These are phyloP conservation scores for Nephrocerus scutellatus DNA, from an alignment of 2,888 invertebrate genomes.

Conservation along the genomic window DNA sequence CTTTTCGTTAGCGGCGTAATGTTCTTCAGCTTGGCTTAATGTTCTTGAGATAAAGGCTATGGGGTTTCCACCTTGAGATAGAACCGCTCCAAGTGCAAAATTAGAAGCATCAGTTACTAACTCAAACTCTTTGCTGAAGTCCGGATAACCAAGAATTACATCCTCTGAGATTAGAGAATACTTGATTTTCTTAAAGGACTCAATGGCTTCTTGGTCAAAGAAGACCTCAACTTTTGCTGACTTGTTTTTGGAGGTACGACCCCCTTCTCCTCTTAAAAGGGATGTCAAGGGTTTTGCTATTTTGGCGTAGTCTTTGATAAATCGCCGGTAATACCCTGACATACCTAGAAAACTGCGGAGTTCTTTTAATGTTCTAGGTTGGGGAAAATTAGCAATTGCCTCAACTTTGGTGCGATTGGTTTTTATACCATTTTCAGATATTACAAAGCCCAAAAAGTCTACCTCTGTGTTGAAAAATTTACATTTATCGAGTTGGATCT, in stretches of 20 bases:
- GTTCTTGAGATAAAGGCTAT: conserved; percentile 16
- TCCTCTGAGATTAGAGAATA: conserved; percentile 12
- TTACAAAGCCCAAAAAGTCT: no score
- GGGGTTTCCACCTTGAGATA: conserved; percentile 26
- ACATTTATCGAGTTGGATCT: conserved; percentile 15
- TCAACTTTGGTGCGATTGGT: conserved; percentile 13
- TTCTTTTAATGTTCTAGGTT: conserved; percentile 7
- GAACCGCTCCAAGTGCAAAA: conserved; percentile 28
- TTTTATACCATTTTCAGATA: conserved; percentile 11
- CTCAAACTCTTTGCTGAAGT: conserved; percentile 13
- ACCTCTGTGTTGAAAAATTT: conserved; percentile 9
- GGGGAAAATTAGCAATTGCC: conserved; percentile 12
- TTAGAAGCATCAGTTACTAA: conserved; percentile 31
- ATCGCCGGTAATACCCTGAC: conserved; percentile 12
- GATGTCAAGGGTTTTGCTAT: conserved; percentile 7
- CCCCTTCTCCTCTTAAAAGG: conserved; percentile 13
- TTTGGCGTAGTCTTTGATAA: conserved; percentile 10
- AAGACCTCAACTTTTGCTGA: conserved; percentile 5
- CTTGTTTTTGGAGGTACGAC: conserved; percentile 13
- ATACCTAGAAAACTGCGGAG: conserved; percentile 9
- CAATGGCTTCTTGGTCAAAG: conserved; percentile 5
- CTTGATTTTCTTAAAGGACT: conserved; percentile 14
- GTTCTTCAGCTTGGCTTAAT: conserved; percentile 17
- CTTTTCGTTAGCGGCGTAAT: conserved; percentile 16
- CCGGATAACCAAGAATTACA: conserved; percentile 9